Base-by-base conservation (phyloP, 2,797 vertebrate species). In the Astyanax mexicanus region DNA sequence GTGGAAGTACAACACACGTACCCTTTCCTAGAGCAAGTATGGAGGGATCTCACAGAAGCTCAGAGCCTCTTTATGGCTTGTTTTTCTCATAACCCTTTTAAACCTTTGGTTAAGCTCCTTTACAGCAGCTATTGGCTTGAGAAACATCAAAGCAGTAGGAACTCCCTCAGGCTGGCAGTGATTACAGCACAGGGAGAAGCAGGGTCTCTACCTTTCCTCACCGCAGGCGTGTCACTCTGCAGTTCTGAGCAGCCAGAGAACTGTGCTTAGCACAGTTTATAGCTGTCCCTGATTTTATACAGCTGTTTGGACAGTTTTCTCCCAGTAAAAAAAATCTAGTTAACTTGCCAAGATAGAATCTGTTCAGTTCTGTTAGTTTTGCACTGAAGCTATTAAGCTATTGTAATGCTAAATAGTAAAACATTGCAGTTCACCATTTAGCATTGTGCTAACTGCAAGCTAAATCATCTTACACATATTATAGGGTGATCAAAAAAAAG, bases 121-220 rank as follows among this genome's bases (percentile, higher is more conserved):
- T 40, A 69, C 62, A 81, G 64, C 29, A 80, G 67, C 61, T 57
- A 70, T 37, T 60, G 19, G 75, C 85, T 88, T 81, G 75, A 72
- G 9, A 4, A 47, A 85, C 79, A 84, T 89, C 85, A 89, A 90
- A 88, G 85, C 70, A 69, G 55, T 78, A 75, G 85, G 80, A 86
- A 85, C 45, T 81, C 54, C 72, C 27, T 9, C 42, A 25, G 78
- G 79, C 23, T 58, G 45, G 74, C 65, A 69, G 55, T 60, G 58
- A 84, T 82, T 81, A 79, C 51, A 73, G 17, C 61, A 21, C 57
- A 65, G 49, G 58, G 29, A 54, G 27, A 76, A 52, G 64, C 38
- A 29, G 37, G 27, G 38, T 19, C 19, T 37, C 40, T 5, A 17
- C 45, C 27, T 60, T 23, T 62, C 25, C 27, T 45, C 42, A 21